Conservation (phyloP, 2,113 vertebrate species). For the Mirounga angustirostris region DNA sequence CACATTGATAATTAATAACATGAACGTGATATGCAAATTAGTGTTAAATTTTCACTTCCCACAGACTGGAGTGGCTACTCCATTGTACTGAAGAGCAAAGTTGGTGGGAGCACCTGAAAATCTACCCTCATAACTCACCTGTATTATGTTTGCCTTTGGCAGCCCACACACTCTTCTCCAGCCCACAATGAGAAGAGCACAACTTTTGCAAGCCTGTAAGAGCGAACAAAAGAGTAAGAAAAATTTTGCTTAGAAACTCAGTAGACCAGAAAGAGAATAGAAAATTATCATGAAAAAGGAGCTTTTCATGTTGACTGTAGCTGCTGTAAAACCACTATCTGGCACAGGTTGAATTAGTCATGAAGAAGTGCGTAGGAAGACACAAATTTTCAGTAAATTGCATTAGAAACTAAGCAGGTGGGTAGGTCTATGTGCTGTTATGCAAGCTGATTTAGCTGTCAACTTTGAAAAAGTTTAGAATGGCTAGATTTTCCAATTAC, state of each 20-base stretch:
- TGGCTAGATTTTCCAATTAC: constrained; percentile 59
- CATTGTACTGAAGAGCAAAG: neutral
- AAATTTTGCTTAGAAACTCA: constrained; percentile 64
- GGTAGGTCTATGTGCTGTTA: constrained; percentile 63
- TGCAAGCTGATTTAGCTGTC: constrained; percentile 69
- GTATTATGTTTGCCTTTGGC: neutral
- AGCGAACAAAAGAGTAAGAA: constrained; percentile 66
- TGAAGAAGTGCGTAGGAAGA: constrained; percentile 69
- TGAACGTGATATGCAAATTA: neutral
- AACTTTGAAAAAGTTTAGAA: constrained; percentile 29
- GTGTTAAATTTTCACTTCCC: neutral
- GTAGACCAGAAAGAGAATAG: constrained; percentile 65
- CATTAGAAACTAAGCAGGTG: constrained; percentile 71
- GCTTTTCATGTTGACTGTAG: constrained; percentile 50
- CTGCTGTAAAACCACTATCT: constrained; percentile 30
- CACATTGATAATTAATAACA: neutral
- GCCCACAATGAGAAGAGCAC: constrained; percentile 9
- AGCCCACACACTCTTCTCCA: constrained; percentile 71
- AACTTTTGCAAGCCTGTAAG: constrained; percentile 57
- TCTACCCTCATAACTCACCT: neutral
- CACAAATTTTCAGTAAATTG: constrained; percentile 63
- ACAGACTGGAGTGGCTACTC: neutral
- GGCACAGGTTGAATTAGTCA: constrained; percentile 50
- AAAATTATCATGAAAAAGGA: constrained; percentile 65
- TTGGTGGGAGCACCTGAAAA: neutral